phyloP scores from a whole-genome alignment of 2,113 vertebrate genomes.

The Mirza zaza region DNA sequence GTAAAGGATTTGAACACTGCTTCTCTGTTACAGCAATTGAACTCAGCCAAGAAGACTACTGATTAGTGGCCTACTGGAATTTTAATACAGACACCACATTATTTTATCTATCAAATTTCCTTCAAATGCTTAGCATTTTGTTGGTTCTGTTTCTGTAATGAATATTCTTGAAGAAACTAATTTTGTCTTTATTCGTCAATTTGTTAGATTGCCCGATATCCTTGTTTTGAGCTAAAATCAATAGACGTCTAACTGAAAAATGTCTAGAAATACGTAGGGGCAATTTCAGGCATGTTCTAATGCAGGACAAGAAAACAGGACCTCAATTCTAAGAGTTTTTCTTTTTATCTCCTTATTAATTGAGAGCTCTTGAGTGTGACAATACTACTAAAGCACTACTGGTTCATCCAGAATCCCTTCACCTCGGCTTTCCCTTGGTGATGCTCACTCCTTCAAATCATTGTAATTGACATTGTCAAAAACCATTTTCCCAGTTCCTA shows the following conservation, averaged over 20 bases:
- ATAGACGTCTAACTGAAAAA: not conserved
- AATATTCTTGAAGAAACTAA: not conserved
- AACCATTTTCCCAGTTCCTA: not conserved
- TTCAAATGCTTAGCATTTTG: not conserved
- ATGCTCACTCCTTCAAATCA: not conserved
- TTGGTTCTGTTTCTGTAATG: not conserved
- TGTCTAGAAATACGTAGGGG: not conserved
- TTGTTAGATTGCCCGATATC: not conserved
- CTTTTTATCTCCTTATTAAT: not conserved
- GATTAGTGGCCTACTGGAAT: not conserved
- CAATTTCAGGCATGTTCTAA: not conserved
- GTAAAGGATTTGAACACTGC: not conserved
- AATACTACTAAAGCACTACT: not conserved
- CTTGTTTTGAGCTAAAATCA: not conserved
- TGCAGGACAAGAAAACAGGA: not conserved
- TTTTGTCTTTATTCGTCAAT: slow-evolving; percentile 2
- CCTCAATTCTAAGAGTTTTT: not conserved
- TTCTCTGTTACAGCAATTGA: not conserved
- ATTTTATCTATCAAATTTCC: not conserved
- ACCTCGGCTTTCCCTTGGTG: not conserved
- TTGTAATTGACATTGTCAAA: not conserved
- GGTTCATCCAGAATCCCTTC: not conserved
- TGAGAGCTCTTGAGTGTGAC: not conserved
- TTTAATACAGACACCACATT: not conserved
- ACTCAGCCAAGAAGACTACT: not conserved